Evolutionary conservation across 2,888 invertebrate genomes (phyloP), one percentile per base, ranked within the genome.

Genomic region (Melinaea marsaeus): DNA sequence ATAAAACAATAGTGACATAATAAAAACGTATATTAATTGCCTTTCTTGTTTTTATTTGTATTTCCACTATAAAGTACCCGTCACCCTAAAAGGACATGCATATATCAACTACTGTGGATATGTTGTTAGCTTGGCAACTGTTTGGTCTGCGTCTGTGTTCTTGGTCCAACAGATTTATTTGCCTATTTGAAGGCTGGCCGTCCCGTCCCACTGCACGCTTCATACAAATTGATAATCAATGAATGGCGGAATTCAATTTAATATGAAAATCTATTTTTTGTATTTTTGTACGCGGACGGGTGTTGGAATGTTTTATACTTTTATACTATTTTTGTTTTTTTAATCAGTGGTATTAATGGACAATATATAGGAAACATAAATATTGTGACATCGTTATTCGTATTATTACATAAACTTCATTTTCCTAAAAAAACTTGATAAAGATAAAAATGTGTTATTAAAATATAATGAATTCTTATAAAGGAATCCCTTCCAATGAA

Each of bases 191-290:
- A 75, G 70, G 74, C 71, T 68, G 72, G 73, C 74, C 74, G 78
- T 74, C 75, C 78, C 75, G 74, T 72, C 74, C 68, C 72, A 73
- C 75, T 77, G 79, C 78, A 78, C 78, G 80, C 76, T 76, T 76
- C 77, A 79, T 83, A 80, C 84, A 86, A 88, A 88, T 88, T 86
- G 88, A 88, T 88, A 89, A 87, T 86, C 87, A 88, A 87, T 87
- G 85, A 86, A 85, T 84, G 83, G 74, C 76, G 79, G 79, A 79
- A 84, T 83, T 80, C 82, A 83, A 84, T 86, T 85, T 84, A 80
- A 84, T 86, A 84, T 83, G 79, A 84, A 85, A 83, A 81, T 78
- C 84, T 80, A 84, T 86, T 85, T 81, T 85, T 81, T 77, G 75
- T 75, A 73, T 75, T 71, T 71, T 70, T 74, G 69, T 65, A 71